A percentile compares a stretch with the other conserved stretches of the same genome.
These are phyloP conservation scores for Byasa hedistus DNA, from an alignment of 2,888 invertebrate species.

Conservation along the genomic window DNA sequence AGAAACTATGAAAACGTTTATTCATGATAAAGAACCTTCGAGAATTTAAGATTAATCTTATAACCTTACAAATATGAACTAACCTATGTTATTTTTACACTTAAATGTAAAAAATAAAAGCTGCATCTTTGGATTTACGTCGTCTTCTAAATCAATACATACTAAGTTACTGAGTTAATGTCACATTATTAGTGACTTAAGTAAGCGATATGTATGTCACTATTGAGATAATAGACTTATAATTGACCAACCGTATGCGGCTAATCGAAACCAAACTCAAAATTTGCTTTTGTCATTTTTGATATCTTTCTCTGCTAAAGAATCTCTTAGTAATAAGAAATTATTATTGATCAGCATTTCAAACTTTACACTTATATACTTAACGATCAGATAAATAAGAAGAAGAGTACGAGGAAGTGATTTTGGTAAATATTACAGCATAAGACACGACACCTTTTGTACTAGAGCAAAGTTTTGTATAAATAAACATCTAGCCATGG, in stretches of 20 bases:
- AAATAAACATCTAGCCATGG: conserved; percentile 38
- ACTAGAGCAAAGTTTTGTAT: conserved; percentile 53
- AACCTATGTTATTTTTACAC: conserved; percentile 54
- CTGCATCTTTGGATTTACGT: conserved; percentile 70
- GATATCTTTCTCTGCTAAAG: neutral
- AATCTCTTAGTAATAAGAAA: neutral
- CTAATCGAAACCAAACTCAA: conserved; percentile 36
- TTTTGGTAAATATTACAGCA: conserved; percentile 37
- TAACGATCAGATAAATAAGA: no score
- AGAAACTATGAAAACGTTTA: neutral
- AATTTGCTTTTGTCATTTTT: neutral
- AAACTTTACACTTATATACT: no score
- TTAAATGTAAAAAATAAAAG: conserved; percentile 70
- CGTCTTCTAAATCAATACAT: conserved; percentile 46
- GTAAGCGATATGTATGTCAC: conserved; percentile 75
- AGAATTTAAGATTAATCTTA: conserved; percentile 35
- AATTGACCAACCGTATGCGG: conserved; percentile 44
- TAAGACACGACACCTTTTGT: conserved; percentile 66
- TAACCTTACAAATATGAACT: conserved; percentile 55
- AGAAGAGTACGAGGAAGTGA: conserved; percentile 16
- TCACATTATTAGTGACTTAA: conserved; percentile 65
- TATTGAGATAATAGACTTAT: conserved; percentile 42
- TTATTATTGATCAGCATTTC: no score
- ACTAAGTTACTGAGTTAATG: conserved; percentile 64
- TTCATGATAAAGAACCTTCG: neutral